Evolutionary conservation across 2,888 invertebrate species (phyloP), one percentile per base, ranked within the genome.

Genomic region (Cephus sareptanus): DNA sequence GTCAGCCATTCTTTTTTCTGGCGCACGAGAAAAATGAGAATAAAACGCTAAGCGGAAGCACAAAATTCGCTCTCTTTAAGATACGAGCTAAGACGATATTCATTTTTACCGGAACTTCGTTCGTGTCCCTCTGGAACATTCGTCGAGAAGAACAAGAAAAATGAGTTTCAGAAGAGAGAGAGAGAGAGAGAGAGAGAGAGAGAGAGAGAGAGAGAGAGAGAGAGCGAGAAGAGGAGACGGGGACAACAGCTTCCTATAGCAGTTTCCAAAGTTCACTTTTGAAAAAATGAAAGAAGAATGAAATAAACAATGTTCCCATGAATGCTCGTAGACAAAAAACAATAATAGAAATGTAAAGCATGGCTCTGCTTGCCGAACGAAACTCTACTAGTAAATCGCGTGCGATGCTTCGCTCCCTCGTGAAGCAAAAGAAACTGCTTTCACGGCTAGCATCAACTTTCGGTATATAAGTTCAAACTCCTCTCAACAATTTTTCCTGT

Each of bases 391-490:
- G 56, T 56, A 56, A 56, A 56, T 56, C 56, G 56, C 23, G 23
- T 0, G 23, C 23, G 56, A 56, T 23, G 56, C 56, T 56, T 9
- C 9, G 1, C 23, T 23, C 23, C 9, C 56, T 23, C 56, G 9
- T 23, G 56, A 56, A 56, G 9, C 74, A 77, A 77, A 79, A 77
- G 79, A 82, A 79, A 78, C 75, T 78, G 78, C 78, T 82, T 79
- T 79, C 75, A 73, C 70, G 75, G 76, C 78, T 73, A 75, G 71
- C 77, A 74, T 69, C 75, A 86, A 84, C 82, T 85, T 87, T 81
- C 34, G 76, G 79, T 83, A 81, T 83, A 81, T 86, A 84, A 86
- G 82, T 86, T 83, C 80, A 76, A 78, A 79, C 80, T 80, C 82
- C 79, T 79, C 81, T 83, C 82, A 82, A 82, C 84, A 84, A 83